Conservation (phyloP, 2,113 vertebrate genomes). For the Rhinoderma darwinii region DNA sequence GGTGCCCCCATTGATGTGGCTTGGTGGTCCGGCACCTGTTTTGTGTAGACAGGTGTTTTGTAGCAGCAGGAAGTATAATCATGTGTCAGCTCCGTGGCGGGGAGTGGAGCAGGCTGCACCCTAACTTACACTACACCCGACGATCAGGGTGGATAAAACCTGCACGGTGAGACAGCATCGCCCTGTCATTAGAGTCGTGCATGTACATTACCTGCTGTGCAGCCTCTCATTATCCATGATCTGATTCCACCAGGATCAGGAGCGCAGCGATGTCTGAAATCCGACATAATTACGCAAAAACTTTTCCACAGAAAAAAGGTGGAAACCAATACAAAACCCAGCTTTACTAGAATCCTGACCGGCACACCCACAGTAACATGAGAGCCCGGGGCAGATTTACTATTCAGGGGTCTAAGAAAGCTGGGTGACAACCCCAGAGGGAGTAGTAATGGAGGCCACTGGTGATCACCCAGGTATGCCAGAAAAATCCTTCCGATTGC, state of each 20-base stretch:
- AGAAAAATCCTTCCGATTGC: too few relatives aligned
- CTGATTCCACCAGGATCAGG: neutral
- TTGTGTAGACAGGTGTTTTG: slow-evolving; percentile 21
- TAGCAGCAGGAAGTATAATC: slow-evolving; percentile 42
- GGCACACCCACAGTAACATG: neutral
- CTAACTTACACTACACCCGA: slow-evolving; percentile 30
- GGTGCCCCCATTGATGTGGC: neutral
- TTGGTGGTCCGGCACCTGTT: slow-evolving; percentile 53
- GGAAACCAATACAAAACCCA: neutral
- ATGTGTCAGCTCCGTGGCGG: slow-evolving; percentile 3
- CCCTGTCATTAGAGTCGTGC: slow-evolving; percentile 17
- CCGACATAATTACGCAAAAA: neutral
- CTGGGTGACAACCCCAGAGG: neutral
- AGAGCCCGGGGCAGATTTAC: neutral
- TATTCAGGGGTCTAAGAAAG: neutral
- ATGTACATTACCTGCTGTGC: neutral
- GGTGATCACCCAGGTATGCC: too few relatives aligned
- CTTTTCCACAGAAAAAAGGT: neutral
- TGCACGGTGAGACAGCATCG: neutral
- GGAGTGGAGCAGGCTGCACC: slow-evolving; percentile 38
- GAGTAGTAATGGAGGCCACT: too few relatives aligned
- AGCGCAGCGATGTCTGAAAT: too few relatives aligned
- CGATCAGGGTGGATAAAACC: slow-evolving; percentile 31
- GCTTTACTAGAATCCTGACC: neutral
- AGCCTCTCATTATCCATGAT: neutral